These are phyloP conservation scores for Danio choprae DNA, from an alignment of 2,797 vertebrate species.

Conservation along the genomic window DNA sequence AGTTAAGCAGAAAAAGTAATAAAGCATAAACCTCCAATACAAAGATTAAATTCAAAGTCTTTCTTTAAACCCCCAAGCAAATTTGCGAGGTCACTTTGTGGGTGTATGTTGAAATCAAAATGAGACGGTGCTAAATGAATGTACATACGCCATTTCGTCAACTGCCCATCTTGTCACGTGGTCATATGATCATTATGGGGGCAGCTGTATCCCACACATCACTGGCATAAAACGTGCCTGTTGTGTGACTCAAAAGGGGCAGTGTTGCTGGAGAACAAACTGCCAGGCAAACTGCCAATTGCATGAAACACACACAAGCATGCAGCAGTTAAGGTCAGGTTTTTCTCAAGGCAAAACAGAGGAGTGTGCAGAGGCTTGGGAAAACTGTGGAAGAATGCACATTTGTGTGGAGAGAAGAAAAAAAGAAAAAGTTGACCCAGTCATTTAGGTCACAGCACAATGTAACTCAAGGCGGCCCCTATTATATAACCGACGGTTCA, in stretches of 20 bases:
- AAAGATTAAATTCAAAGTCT: not conserved
- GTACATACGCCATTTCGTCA: not conserved
- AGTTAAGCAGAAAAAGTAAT: too few species aligned
- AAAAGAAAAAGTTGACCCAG: conserved; percentile 67
- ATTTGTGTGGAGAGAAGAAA: conserved; percentile 57
- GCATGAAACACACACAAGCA: conserved; percentile 58
- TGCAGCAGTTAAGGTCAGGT: conserved; percentile 76
- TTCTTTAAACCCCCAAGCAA: too few species aligned
- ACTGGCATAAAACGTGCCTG: conserved; percentile 42
- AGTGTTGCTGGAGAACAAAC: conserved; percentile 71
- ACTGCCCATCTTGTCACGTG: not conserved
- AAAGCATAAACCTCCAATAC: not conserved
- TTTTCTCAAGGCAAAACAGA: conserved; percentile 81
- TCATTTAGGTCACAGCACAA: conserved; percentile 66
- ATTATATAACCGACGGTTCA: conserved; percentile 27
- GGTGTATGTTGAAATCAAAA: too few species aligned
- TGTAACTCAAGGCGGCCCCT: conserved; percentile 66
- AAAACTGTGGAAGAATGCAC: conserved; percentile 74
- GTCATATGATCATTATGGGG: conserved; percentile 21
- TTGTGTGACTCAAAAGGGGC: conserved; percentile 66
- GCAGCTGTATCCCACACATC: conserved; percentile 19
- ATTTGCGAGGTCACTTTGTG: too few species aligned
- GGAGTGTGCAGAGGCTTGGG: conserved; percentile 74
- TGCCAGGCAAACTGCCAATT: conserved; percentile 69
- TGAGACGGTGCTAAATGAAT: too few species aligned